phyloP scores from a whole-genome alignment of 2,113 vertebrate species.

The Condylura cristata region DNA sequence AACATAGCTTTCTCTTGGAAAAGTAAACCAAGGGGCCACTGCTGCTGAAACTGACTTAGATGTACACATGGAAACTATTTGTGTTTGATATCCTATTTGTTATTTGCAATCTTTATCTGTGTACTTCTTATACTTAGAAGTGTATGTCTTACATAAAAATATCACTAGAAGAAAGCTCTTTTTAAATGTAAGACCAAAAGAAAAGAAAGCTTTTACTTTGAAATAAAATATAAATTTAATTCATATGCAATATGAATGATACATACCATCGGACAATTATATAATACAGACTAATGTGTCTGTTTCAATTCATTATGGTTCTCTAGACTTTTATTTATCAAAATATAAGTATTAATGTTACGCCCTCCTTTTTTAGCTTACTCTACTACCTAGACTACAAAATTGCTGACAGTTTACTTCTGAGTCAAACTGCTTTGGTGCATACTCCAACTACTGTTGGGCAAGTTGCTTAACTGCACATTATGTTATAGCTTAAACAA shows the following conservation, averaged over 20 bases:
- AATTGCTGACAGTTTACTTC: background rate
- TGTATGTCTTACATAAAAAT: background rate
- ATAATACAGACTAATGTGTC: background rate
- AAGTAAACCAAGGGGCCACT: background rate
- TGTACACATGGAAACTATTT: background rate
- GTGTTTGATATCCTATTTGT: background rate
- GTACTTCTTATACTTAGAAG: background rate
- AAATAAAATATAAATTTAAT: background rate
- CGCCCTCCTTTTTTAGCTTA: background rate
- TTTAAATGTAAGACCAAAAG: background rate
- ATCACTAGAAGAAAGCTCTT: background rate
- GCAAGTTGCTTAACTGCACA: background rate
- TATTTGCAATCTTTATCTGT: background rate
- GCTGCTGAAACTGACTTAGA: background rate
- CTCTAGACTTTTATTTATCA: background rate
- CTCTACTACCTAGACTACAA: background rate
- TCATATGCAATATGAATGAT: background rate
- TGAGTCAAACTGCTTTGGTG: background rate
- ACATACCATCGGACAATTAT: background rate
- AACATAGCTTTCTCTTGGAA: background rate
- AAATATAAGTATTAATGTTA: background rate
- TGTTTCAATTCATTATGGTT: background rate
- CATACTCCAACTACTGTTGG: background rate
- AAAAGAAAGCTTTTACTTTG: background rate
- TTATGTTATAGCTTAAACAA: background rate